Evolutionary conservation across 2,797 vertebrate species (phyloP).

Genomic region (Gouania willdenowi): DNA sequence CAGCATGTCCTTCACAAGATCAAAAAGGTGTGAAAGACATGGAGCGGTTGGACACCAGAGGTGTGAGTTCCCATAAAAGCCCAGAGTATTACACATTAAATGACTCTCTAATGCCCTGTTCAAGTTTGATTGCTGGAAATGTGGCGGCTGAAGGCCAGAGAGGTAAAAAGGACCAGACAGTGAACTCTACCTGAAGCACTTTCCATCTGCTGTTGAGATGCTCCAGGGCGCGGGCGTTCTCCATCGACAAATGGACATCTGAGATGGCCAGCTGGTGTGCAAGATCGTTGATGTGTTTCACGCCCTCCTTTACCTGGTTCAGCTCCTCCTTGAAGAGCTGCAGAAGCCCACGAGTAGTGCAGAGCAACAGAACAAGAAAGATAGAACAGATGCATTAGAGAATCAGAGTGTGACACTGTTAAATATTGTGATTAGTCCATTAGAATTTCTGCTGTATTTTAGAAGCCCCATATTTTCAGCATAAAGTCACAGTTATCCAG

Average conservation of each 20-base stretch:
- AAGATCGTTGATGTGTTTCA: slow-evolving; percentile 92
- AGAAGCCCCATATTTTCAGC: too few relatives aligned
- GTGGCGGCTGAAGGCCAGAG: slow-evolving; percentile 22
- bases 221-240: slow-evolving; percentile 88
- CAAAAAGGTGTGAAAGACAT: slow-evolving; percentile 1
- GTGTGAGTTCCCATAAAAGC: background rate
- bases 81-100: background rate
- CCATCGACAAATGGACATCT: slow-evolving; percentile 94
- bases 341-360: too few relatives aligned
- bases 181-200: slow-evolving; percentile 85
- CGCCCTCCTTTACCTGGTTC: slow-evolving; percentile 89
- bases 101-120: slow-evolving; percentile 1
- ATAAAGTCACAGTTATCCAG: too few relatives aligned
- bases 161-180: slow-evolving; percentile 1
- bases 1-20: background rate
- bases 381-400: background rate
- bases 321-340: slow-evolving; percentile 96
- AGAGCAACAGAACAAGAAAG: background rate
- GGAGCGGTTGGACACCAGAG: slow-evolving; percentile 2
- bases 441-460: too few relatives aligned
- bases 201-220: slow-evolving; percentile 95
- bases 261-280: slow-evolving; percentile 95
- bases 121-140: slow-evolving; percentile 9
- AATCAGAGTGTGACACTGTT: too few relatives aligned
- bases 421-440: too few relatives aligned